phyloP scores from a whole-genome alignment of 2,797 vertebrate species.

The Labeo calbasu region DNA sequence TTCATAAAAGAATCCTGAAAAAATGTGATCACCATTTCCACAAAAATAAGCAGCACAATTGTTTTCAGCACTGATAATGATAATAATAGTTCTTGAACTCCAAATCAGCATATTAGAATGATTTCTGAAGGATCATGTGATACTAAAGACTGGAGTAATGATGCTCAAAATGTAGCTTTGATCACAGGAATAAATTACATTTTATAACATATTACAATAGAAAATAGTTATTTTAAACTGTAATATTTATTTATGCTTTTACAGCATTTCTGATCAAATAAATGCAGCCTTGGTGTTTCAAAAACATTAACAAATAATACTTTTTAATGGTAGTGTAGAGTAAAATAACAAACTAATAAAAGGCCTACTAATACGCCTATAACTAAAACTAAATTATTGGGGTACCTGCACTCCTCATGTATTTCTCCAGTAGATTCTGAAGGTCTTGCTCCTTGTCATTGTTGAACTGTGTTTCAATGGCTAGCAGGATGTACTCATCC shows the following conservation, averaged over 20 bases:
- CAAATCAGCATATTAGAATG: too few species aligned
- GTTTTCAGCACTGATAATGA: not conserved
- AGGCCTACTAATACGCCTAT: not conserved
- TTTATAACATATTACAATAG: not conserved
- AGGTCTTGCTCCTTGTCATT: constrained; percentile 98
- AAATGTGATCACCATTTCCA: not conserved
- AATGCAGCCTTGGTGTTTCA: not conserved
- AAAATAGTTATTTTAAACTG: not conserved
- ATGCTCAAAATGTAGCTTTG: not conserved
- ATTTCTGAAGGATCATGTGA: too few species aligned
- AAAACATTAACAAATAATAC: not conserved
- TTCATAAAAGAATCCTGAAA: not conserved
- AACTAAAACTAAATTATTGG: not conserved
- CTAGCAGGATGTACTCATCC: constrained; percentile 97
- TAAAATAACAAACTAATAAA: not conserved
- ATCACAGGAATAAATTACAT: not conserved
- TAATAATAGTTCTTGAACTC: too few species aligned
- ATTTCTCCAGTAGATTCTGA: constrained; percentile 95
- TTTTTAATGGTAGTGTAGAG: not conserved
- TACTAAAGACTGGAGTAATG: not conserved
- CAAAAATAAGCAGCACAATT: not conserved
- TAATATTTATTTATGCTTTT: not conserved
- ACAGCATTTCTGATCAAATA: not conserved
- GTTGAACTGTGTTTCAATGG: constrained; percentile 98
- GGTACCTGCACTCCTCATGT: constrained; percentile 97